Conservation (phyloP, 2,888 invertebrate species). For the Sialis fuliginosa region DNA sequence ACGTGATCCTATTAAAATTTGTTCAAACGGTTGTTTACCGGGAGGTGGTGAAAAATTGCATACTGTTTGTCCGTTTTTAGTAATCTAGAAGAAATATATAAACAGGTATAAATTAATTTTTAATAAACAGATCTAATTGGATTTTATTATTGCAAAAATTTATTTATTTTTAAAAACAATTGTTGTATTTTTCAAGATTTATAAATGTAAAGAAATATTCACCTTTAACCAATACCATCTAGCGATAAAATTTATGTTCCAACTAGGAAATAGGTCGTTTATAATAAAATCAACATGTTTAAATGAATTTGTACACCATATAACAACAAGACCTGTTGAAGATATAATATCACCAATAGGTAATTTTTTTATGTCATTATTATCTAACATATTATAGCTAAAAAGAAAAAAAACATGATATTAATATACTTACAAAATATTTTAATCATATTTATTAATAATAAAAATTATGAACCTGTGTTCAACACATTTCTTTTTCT, state of each 20-base stretch:
- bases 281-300: conserved; percentile 49
- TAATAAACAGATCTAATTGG: not conserved
- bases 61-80: conserved; percentile 45
- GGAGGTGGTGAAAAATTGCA: conserved; percentile 44
- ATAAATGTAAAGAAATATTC: conserved; percentile 11
- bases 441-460: conserved; percentile 7
- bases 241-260: conserved; percentile 53
- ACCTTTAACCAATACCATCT: conserved; percentile 86
- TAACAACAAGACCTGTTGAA: conserved; percentile 48
- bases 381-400: conserved; percentile 67
- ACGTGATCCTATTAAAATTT: conserved; percentile 43
- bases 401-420: conserved; percentile 10
- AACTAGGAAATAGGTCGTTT: conserved; percentile 55
- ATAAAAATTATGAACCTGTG: conserved; percentile 31
- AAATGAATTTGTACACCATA: conserved; percentile 86
- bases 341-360: conserved; percentile 46
- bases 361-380: conserved; percentile 51
- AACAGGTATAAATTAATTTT: conserved; percentile 3
- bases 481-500: conserved; percentile 40
- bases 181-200: too few species aligned
- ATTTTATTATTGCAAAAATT: too few species aligned
- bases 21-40: conserved; percentile 80
- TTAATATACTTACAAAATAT: not conserved
- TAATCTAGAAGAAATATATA: conserved; percentile 30
- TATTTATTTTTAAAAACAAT: too few species aligned